Conservation (phyloP, 2,888 invertebrate species). For the Campopleginae sp. region DNA sequence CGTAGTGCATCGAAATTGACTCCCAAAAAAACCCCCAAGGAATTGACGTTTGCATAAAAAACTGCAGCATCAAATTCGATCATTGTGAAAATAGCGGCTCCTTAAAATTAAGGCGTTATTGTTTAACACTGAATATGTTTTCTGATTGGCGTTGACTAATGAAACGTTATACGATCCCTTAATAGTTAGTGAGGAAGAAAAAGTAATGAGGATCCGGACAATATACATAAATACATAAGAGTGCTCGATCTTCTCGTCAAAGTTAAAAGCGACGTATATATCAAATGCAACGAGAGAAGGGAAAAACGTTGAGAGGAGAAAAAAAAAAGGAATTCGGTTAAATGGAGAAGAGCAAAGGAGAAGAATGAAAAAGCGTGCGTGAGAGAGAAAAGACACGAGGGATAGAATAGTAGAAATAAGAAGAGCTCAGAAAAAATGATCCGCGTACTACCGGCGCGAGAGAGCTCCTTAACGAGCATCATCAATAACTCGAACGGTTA, state of each 20-base stretch:
- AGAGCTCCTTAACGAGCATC: slow-evolving; percentile 77
- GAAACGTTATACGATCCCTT: slow-evolving; percentile 52
- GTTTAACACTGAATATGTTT: slow-evolving; percentile 77
- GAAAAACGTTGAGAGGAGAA: background rate
- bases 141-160: slow-evolving; percentile 81
- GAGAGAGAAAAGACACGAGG: slow-evolving; percentile 23
- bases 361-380: slow-evolving; percentile 68
- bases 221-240: slow-evolving; percentile 31
- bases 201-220: slow-evolving; percentile 1
- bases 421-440: slow-evolving; percentile 57
- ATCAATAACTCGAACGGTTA: slow-evolving; percentile 76
- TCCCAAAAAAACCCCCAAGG: no score
- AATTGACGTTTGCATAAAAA: no score
- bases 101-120: slow-evolving; percentile 78
- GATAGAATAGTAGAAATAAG: slow-evolving; percentile 25
- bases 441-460: slow-evolving; percentile 62
- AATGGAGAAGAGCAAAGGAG: slow-evolving; percentile 28
- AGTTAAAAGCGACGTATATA: slow-evolving; percentile 15
- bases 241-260: slow-evolving; percentile 53
- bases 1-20: background rate
- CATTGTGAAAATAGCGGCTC: slow-evolving; percentile 71
- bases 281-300: slow-evolving; percentile 33
- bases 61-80: slow-evolving; percentile 38
- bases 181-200: background rate
- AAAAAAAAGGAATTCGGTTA: slow-evolving; percentile 12